Evolutionary conservation across 2,888 invertebrate species (phyloP), one percentile per base, ranked within the genome.

Genomic region (Napeogenes sylphis): DNA sequence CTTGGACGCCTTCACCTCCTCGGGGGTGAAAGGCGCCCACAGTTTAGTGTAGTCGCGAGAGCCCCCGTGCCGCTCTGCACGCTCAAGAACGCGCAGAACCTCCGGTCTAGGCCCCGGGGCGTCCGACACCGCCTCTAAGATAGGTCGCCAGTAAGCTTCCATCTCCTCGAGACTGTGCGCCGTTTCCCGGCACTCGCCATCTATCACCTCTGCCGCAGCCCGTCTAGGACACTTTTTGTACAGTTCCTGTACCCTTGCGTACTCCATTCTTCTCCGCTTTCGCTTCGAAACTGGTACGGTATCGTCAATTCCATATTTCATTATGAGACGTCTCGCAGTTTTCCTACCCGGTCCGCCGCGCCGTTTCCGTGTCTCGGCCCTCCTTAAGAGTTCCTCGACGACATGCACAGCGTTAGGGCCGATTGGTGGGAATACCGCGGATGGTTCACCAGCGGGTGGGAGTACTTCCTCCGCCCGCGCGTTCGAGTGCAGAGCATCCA

Each of bases 141-240:
- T 53, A 0, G 67, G 68, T 55, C 67, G 64, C 70, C 69, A 71
- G 12, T 61, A 70, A 63, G 70, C 62, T 68, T 70, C 68, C 67
- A 71, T 13, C n/a, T 62, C 67, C 42, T 32, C 64, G 6, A 70
- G 63, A 30, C 45, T 45, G 53, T 68, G 68, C 62, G 56, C 60
- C 8, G 56, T 55, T 35, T 59, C 60, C 59, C 70, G 57, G 53
- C 57, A 62, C 45, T 62, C 62, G 8, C 68, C 70, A 32, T 69
- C 67, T 5, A 71, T 58, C 3, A 70, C 61, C 42, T 72, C 71
- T 0, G 63, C 64, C 42, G 69, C 68, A 30, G 69, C 64, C 4
- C 65, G 62, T 45, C 66, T 46, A 10, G 63, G 66, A 45, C 56
- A 65, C 59, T 68, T 70, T 58, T 58, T 33, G n/a, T 33, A 68